These are phyloP conservation scores for Centropus bengalensis DNA, from an alignment of 2,113 vertebrate species.

Conservation along the genomic window DNA sequence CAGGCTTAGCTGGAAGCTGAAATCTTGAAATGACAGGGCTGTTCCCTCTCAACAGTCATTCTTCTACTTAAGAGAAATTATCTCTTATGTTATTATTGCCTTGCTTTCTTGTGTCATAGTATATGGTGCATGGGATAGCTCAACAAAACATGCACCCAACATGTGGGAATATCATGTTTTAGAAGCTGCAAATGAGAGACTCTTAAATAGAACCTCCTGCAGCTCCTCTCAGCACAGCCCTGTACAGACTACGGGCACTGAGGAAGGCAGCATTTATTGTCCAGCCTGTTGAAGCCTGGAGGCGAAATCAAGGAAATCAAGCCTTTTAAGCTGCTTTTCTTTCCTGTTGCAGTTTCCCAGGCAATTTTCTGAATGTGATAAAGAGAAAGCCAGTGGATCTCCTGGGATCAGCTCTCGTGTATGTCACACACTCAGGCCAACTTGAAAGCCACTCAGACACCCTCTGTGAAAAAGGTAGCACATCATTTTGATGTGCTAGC, in stretches of 20 bases:
- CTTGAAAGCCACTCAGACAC: not conserved
- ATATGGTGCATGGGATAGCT: not conserved
- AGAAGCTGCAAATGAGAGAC: not conserved
- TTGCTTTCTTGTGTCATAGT: not conserved
- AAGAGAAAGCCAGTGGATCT: not conserved
- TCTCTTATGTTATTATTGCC: not conserved
- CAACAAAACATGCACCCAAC: not conserved
- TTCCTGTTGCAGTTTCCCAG: not conserved
- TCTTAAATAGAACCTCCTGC: not conserved
- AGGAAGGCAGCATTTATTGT: not conserved
- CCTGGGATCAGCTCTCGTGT: not conserved
- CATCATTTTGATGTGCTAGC: rapidly evolving
- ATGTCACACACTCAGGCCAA: not conserved
- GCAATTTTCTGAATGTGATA: not conserved
- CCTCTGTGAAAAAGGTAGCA: not conserved
- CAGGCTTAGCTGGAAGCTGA: not conserved
- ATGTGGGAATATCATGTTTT: not conserved
- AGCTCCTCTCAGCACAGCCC: not conserved
- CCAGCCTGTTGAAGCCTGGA: not conserved
- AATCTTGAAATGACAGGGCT: not conserved
- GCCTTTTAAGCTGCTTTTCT: not conserved
- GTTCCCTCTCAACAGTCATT: not conserved
- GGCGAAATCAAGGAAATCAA: conserved; percentile 11
- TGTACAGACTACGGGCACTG: not conserved
- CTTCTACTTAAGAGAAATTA: not conserved